Evolutionary conservation across 2,113 vertebrate genomes (phyloP), one percentile per base, ranked within the genome.

Genomic region (Gavialis gangeticus): DNA sequence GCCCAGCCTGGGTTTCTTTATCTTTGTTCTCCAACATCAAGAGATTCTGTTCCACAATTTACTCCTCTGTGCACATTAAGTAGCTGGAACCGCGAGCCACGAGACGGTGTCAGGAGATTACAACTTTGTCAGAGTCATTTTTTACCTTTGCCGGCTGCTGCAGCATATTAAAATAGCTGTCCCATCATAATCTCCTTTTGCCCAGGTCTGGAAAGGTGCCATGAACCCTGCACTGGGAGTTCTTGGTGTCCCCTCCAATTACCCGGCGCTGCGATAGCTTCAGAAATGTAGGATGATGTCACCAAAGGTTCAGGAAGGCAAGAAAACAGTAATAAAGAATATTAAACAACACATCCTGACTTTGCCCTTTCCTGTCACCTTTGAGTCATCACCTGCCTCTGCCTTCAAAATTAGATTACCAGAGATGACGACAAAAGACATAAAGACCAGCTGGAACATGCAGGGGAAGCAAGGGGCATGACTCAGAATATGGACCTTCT

Each of bases 191-290:
- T 89, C 17, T 78, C 56, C 30, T 73, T 76, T 71, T 81, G 54
- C 59, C 46, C 34, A 82, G 81, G 75, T 66, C 89, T 94, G 46
- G 46, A 84, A 90, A 86, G 91, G 82, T 76, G 84, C 87, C 79
- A 2, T 57, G 69, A 96, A 77, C 93, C 69, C 91, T 80, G 79
- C 92, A 60, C 22, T 80, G 80, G 30, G n/a, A 76, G 69, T 22
- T 88, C 91, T 81, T 93, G 90, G 75, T 64, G 92, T 90, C 97
- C 93, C 92, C 96, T 95, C 85, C 87, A 95, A 93, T 97, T 96
- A 95, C 78, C 55, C 27, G 3, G 28, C 27, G 69, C 82, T 84
- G 1, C 21, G 57, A 16, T 57, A 64, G 88, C 77, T 76, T 87
- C 85, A 27, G 92, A 84, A 55, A 87, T 89, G 85, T 79, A 92